Base-by-base conservation (phyloP, 2,797 vertebrate species). In the Coregonus suidteri region DNA sequence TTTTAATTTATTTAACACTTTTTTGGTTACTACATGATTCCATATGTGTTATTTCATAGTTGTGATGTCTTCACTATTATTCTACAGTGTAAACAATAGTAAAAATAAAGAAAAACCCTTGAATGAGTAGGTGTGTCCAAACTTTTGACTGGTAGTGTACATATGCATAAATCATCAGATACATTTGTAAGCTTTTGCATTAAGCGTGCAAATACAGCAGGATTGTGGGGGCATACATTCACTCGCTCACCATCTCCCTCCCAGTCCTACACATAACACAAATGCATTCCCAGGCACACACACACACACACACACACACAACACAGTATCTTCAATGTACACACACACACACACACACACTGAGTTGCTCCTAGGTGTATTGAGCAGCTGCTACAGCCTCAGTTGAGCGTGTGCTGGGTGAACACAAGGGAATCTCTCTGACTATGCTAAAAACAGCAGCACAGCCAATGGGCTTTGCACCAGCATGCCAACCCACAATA, bases 381-480 rank as follows among this genome's bases (percentile, higher is more conserved):
- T 30, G 31, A 79, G 71, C 84, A 83, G 76, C 82, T 80, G 82
- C 76, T 72, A 71, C 75, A 62, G 76, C 47, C 75, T 80, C 56
- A 78, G 76, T 76, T 67, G 71, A 72, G 75, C 59, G 51, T 59
- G 56, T 68, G 65, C 73, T 75, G 76, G 31, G 20, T 20, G 47
- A 52, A 76, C 64, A 64, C 53, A 11, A 51, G 62, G 62, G 78
- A 78, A 81, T 71, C 56, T 77, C 62, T 18, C 47, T 31, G 41
- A 25, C 59, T 25, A 67, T 51, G 47, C 73, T 56, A 37, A 71
- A 78, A 78, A 65, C 64, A 75, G 77, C 54, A 78, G 72, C 70
- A 52, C 6, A 74, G 77, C 77, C 72, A 74, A 64, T 37, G 52
- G 74, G 71, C 77, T 75, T 76, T 56, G 59, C 66, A 75, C 59